Conservation (phyloP, 1,140 invertebrate species). For the Helicoverpa armigera region DNA sequence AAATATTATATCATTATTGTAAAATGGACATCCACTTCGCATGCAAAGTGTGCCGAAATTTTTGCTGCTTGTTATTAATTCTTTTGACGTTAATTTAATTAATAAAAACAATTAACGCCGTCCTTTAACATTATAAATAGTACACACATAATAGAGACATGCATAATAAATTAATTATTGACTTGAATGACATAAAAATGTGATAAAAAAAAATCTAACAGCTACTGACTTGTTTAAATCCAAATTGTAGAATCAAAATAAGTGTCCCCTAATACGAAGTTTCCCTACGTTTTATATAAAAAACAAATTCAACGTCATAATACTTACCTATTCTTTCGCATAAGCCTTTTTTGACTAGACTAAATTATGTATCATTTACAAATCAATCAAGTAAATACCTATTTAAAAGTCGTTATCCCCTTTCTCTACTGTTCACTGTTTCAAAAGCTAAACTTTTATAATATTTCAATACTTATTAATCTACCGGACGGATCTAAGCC, state of each 20-base stretch:
- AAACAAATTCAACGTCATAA: slow-evolving; percentile 40
- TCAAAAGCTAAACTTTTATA: background rate
- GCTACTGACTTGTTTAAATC: slow-evolving; percentile 22
- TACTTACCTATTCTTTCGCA: slow-evolving; percentile 51
- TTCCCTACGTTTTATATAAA: slow-evolving; percentile 13
- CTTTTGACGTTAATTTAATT: no score
- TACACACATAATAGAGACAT: no score
- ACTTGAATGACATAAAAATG: background rate
- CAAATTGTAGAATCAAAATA: background rate
- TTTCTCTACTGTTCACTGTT: background rate
- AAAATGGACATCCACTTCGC: no score
- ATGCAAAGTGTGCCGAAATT: no score
- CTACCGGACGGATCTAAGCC: background rate
- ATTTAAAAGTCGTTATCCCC: slow-evolving; percentile 2
- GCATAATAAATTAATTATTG: slow-evolving; percentile 5
- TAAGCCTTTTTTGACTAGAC: slow-evolving; percentile 54
- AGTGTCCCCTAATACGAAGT: background rate
- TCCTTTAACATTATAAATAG: no score
- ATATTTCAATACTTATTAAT: background rate
- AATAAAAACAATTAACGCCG: no score
- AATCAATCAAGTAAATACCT: slow-evolving; percentile 7
- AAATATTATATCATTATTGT: background rate
- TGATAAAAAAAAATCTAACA: background rate
- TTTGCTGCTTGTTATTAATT: no score
- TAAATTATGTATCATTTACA: slow-evolving; percentile 28